Evolutionary conservation across 2,888 invertebrate genomes (phyloP), one percentile per base, ranked within the genome.

Genomic region (Ectemnius cavifrons): DNA sequence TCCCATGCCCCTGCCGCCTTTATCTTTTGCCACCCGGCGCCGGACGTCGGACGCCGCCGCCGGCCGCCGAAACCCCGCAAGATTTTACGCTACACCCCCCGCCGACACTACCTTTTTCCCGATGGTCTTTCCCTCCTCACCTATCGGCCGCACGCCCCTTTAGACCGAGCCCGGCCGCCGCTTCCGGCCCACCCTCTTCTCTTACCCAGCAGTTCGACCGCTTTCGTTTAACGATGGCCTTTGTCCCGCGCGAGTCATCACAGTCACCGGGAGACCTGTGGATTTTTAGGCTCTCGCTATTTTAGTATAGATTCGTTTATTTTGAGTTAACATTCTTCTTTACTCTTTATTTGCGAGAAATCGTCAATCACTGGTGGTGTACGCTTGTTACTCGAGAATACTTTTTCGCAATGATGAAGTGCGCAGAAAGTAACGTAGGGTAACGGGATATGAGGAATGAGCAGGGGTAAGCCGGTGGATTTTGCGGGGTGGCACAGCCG

Each of bases 401-500:
- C 37, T 11, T 37, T 37, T 37, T 37, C 37, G 37, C 8, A 37
- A 37, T 37, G 8, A 37, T 6, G 37, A 37, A 37, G 37, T 37
- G 11, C 5, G 37, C 8, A 37, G 8, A 11, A 11, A 37, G 37
- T 37, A 37, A 37, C 37, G 37, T 11, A 11, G 37, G 37, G 11
- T 37, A 14, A 52, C 5, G 52, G n/a, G 52, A 52, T 52, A 16
- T 11, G 52, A 52, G 52, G 13, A 14, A 14, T 14, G 14, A 4
- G 16, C 5, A 52, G 52, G 52, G 52, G 52, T 52, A 52, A 16
- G 70, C 28, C 67, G 61, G 61, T 67, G 58, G 57, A 16, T 47
- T 56, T 66, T 56, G 52, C 56, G 23, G 47, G 45, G 77, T 73
- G 63, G 77, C 73, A 23, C 3, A 73, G 76, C 69, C 69, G 63